A percentile compares a stretch with the other conserved stretches of the same genome.
Conservation (phyloP, 2,888 invertebrate genomes). For the Sclerodermus sp. region DNA sequence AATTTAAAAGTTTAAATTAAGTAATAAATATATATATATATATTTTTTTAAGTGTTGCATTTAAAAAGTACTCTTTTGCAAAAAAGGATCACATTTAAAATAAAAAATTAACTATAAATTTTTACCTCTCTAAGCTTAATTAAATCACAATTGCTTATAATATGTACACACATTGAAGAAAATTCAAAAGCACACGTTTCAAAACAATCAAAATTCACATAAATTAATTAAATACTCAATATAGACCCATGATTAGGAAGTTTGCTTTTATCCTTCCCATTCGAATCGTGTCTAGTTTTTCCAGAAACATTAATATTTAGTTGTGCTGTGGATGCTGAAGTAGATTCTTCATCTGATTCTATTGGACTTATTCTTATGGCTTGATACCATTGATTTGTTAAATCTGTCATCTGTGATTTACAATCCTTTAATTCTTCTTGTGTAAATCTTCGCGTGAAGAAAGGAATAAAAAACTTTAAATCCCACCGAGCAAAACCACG, state of each 20-base stretch:
- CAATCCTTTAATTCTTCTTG: slow-evolving; percentile 94
- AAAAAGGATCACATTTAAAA: no score
- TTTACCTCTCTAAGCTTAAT: no score
- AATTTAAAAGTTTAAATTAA: background rate
- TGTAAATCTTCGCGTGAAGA: slow-evolving; percentile 93
- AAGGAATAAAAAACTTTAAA: slow-evolving; percentile 91
- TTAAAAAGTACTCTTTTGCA: no score
- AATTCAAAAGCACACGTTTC: no score
- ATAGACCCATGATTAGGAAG: slow-evolving; percentile 50
- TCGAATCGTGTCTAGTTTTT: slow-evolving; percentile 31
- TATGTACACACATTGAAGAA: no score
- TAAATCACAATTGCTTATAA: no score
- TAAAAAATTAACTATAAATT: no score
- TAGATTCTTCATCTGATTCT: slow-evolving; percentile 78
- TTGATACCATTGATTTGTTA: slow-evolving; percentile 97
- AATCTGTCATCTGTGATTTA: slow-evolving; percentile 93
- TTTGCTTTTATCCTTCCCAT: slow-evolving; percentile 36
- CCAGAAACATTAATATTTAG: slow-evolving; percentile 37
- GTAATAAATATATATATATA: no score
- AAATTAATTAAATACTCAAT: slow-evolving; percentile 47
- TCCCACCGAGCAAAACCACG: slow-evolving; percentile 91
- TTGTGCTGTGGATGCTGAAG: slow-evolving; percentile 49
- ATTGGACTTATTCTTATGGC: slow-evolving; percentile 88
- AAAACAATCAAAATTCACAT: slow-evolving; percentile 6
- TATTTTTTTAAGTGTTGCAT: no score